Evolutionary conservation across 2,113 vertebrate species (phyloP).

Genomic region (Callipepla californica): DNA sequence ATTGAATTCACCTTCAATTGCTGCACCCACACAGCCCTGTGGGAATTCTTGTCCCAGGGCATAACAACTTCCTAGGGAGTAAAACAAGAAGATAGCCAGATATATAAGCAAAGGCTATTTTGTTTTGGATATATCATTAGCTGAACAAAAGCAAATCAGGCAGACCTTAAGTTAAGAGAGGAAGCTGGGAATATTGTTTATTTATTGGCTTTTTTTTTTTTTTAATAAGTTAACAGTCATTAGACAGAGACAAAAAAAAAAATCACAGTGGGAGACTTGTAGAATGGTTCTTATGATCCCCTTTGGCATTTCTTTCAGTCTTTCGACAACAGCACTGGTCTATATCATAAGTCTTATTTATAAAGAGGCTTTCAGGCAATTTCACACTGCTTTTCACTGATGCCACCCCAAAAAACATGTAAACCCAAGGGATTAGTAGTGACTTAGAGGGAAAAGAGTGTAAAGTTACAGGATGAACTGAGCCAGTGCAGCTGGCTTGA

Average conservation of each 20-base stretch:
- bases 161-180: conserved; percentile 24
- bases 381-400: conserved; percentile 82
- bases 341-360: conserved; percentile 80
- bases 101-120: conserved; percentile 6
- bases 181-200: not conserved
- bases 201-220: not conserved
- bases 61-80: not conserved
- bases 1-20: not conserved
- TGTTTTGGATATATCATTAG: not conserved
- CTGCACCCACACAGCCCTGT: not conserved
- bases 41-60: not conserved
- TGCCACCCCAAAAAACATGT: conserved; percentile 78
- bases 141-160: not conserved
- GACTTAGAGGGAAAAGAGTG: conserved; percentile 80
- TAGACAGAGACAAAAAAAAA: conserved; percentile 58
- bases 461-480: conserved; percentile 79
- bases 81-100: not conserved
- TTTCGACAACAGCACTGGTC: conserved; percentile 77
- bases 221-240: conserved; percentile 52
- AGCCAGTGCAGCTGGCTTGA: conserved; percentile 72
- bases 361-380: conserved; percentile 83
- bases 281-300: conserved; percentile 66
- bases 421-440: conserved; percentile 83
- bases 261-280: conserved; percentile 60
- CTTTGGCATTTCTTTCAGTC: conserved; percentile 69